Evolutionary conservation across 2,113 vertebrate genomes (phyloP), one percentile per base, ranked within the genome.

Genomic region (Sphyrna mokarran): DNA sequence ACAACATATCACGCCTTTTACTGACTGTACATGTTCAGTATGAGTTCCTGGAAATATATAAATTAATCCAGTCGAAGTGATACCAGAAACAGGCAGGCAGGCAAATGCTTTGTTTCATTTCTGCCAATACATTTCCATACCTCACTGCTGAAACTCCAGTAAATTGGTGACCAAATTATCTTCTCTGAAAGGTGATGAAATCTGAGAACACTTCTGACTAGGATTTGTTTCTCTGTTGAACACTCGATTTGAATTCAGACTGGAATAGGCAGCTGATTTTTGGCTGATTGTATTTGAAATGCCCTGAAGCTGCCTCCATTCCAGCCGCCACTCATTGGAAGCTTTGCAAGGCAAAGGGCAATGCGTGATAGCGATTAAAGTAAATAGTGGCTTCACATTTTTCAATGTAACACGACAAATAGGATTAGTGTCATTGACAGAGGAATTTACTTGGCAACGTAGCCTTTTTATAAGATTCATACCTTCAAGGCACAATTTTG

Each of bases 321-420:
- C 48, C 26, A 61, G 58, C 54, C 33, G 2, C 2, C 54, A 29
- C 13, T 89, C 54, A 5, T 61, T 58, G 48, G 48, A 61, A 89
- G 86, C 48, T 29, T 0, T 29, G 23, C 9, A 58, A 58, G 54
- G 48, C 86, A 87, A 13, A 58, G 22, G 54, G 23, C 48, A 87
- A 9, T 26, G 43, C 29, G 48, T 1, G 48, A 87, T 87, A 58
- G 48, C 1, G 86, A 87, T 87, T 87, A 87, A 87, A 54, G 8
- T 11, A 22, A 14, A 33, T 13, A 11, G 23, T 16, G 33, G 86
- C 58, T 22, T 14, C 86, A 58, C 29, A 13, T 54, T 87, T 54
- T 87, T 87, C 85, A 87, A 5, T 54, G 85, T 89, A 61, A 89
- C 86, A 89, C 23, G 54, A 61, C 7, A 89, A 89, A 89, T 89